Base-by-base conservation (phyloP, 1,140 invertebrate genomes). In the Pseudomyrmex concolor region DNA sequence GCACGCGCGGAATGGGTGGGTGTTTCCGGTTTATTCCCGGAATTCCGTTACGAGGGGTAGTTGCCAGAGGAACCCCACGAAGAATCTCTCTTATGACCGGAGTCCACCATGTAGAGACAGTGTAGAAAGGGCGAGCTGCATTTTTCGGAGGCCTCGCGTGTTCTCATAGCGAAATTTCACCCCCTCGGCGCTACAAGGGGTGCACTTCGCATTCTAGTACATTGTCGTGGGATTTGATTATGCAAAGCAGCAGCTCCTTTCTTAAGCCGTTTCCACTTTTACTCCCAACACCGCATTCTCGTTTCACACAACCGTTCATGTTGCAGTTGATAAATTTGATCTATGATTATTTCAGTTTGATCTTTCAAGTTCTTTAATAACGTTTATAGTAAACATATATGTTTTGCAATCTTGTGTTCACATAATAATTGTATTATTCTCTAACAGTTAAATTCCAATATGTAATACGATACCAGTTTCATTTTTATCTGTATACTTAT, bases 171-270 rank as follows among this genome's bases (percentile, higher is more conserved):
- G 66, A 71, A 54, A 73, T 89, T 90, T 86, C 82, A 76, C 63
- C 62, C 84, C 81, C 48, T 50, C 66, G 50, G 25, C 22, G 22
- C 67, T 64, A 51, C 25, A 66, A 57, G 50, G 83, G 87, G 84
- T 90, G 83, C 81, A 89, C 84, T 91, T 88, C 86, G 88, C 90
- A 91, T 92, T 92, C 91, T 90, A 73, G 86, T 90, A 89, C 87
- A 90, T 90, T 92, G 90, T 92, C 88, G 90, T 82, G 84, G 86
- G 91, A 91, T 92, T 92, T 92, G 92, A 93, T 93, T 93, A 93
- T 93, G 91, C 89, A 92, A 92, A 93, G 72, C 84, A 83, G 66
- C 81, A 57, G 66, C 73, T 70, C 68, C 64, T 45, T 74, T 76
- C 72, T 86, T 84, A 86, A 64, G 45, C 68, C 76, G 76, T 88